phyloP scores from a whole-genome alignment of 1,140 invertebrate species.

The Colletes gigas region DNA sequence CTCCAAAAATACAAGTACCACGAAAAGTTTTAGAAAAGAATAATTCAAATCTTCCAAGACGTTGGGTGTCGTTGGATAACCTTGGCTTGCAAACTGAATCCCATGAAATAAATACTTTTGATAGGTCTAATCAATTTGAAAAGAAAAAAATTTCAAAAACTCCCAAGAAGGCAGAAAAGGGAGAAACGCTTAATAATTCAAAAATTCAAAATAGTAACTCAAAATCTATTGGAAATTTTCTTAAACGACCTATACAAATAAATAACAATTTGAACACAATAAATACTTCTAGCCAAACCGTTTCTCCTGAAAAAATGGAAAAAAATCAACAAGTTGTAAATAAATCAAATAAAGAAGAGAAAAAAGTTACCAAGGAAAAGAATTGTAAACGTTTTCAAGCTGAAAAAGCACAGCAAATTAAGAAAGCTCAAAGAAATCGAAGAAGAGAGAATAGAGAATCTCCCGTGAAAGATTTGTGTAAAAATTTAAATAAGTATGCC shows the following conservation, averaged over 20 bases:
- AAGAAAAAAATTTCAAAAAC: conserved; percentile 70
- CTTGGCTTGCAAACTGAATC: conserved; percentile 71
- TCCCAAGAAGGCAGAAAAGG: conserved; percentile 69
- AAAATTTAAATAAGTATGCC: conserved; percentile 81
- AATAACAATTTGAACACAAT: conserved; percentile 79
- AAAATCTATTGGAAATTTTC: conserved; percentile 65
- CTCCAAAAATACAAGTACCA: conserved; percentile 77
- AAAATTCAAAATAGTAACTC: conserved; percentile 71
- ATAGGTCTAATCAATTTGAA: conserved; percentile 75
- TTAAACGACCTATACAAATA: conserved; percentile 76
- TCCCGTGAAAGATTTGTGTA: conserved; percentile 80
- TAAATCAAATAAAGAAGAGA: conserved; percentile 78
- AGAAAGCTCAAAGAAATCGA: conserved; percentile 74
- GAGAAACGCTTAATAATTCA: conserved; percentile 71
- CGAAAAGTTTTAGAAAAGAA: conserved; percentile 72
- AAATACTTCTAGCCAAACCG: conserved; percentile 72
- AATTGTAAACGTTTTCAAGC: conserved; percentile 75
- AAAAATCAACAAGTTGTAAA: conserved; percentile 80
- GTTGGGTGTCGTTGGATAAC: conserved; percentile 79
- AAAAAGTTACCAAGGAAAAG: conserved; percentile 79
- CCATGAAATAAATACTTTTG: conserved; percentile 71
- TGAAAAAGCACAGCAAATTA: conserved; percentile 78
- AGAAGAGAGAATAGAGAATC: conserved; percentile 76
- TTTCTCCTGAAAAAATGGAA: conserved; percentile 72
- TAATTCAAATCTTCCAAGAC: conserved; percentile 73